A percentile compares a stretch with the other conserved stretches of the same genome.
Conservation (phyloP, 2,888 invertebrate genomes). For the Tipula lateralis region DNA sequence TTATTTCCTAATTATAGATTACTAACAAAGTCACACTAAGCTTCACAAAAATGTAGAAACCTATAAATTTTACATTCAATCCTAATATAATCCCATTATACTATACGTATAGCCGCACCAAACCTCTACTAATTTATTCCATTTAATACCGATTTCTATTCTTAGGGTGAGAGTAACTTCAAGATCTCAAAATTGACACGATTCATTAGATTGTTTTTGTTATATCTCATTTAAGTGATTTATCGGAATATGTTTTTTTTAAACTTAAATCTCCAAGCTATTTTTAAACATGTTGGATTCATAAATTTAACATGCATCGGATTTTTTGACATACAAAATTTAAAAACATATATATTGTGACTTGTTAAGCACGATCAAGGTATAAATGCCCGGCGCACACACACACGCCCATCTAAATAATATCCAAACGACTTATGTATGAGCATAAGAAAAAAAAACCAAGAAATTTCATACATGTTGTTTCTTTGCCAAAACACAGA, state of each 20-base stretch:
- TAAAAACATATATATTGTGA: not conserved
- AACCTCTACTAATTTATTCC: not conserved
- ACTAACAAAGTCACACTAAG: not conserved
- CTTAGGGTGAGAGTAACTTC: not conserved
- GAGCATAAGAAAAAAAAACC: too few relatives aligned
- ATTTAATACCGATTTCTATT: not conserved
- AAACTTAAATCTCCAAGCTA: not conserved
- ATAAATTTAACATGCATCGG: not conserved
- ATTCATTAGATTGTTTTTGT: not conserved
- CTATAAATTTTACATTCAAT: not conserved
- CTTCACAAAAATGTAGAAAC: not conserved
- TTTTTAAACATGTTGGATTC: not conserved
- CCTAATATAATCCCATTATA: not conserved
- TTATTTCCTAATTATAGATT: constrained; percentile 19
- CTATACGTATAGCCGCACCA: not conserved
- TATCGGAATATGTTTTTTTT: not conserved
- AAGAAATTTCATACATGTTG: too few relatives aligned
- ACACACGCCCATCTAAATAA: not conserved
- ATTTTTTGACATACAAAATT: not conserved
- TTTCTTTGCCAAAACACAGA: constrained; percentile 7
- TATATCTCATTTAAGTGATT: not conserved
- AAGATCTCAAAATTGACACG: constrained; percentile 4
- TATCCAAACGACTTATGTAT: not conserved
- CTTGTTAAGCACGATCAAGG: not conserved
- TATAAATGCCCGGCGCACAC: not conserved